Percentiles rank a stretch among this genome's conserved stretches.
Conservation (phyloP, 2,797 vertebrate genomes). For the Enteromius radiatus region DNA sequence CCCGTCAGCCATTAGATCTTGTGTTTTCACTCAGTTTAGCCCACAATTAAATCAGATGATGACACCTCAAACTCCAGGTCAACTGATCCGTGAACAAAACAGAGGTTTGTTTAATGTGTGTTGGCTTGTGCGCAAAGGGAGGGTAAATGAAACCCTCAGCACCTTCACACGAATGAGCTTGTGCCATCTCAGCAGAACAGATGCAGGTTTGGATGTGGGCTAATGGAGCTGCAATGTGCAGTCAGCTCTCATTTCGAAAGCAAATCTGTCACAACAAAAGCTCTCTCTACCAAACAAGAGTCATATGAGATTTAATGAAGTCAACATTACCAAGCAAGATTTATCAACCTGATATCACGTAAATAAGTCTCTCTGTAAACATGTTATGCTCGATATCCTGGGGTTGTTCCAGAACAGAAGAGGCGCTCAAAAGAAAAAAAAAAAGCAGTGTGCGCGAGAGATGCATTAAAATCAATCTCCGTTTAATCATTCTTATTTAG, state of each 20-base stretch:
- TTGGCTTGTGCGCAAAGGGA: background rate
- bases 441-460: background rate
- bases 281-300: conserved; percentile 48
- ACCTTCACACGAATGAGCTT: conserved; percentile 4
- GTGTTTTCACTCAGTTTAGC: conserved; percentile 1
- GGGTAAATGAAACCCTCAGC: conserved; percentile 19
- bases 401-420: conserved; percentile 26
- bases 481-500: conserved; percentile 14
- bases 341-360: conserved; percentile 27
- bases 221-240: background rate
- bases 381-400: conserved; percentile 1
- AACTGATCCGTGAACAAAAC: conserved; percentile 22
- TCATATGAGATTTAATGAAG: conserved; percentile 54
- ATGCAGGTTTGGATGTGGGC: conserved; percentile 27
- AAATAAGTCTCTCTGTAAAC: conserved; percentile 22
- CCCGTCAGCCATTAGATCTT: background rate
- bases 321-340: conserved; percentile 9
- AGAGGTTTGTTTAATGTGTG: conserved; percentile 3
- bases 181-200: conserved; percentile 25
- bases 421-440: background rate
- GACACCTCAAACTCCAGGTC: background rate
- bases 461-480: background rate
- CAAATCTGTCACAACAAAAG: conserved; percentile 30
- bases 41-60: background rate
- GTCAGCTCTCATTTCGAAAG: conserved; percentile 2